Evolutionary conservation across 2,888 invertebrate genomes (phyloP).

Genomic region (Prenolepis imparis): DNA sequence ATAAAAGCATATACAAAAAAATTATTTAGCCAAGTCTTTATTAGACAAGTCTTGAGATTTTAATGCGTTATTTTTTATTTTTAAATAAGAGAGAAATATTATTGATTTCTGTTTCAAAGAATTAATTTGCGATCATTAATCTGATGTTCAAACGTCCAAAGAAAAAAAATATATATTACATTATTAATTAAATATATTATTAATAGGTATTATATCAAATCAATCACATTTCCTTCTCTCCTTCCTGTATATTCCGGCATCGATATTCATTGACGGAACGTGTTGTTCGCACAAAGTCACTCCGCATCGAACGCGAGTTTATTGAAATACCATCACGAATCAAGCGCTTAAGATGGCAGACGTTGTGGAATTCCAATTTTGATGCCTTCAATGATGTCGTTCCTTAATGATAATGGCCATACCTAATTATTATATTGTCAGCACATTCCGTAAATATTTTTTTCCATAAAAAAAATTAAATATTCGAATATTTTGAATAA

Average conservation of each 20-base stretch:
- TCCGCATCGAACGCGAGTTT: conserved; percentile 70
- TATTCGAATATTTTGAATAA: conserved; percentile 34
- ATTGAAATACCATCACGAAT: conserved; percentile 84
- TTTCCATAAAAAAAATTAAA: conserved; percentile 42
- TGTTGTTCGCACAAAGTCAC: conserved; percentile 53
- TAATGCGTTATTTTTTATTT: too few species aligned
- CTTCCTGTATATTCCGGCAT: background rate
- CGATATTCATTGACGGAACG: conserved; percentile 28
- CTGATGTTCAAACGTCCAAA: background rate
- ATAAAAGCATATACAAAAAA: too few species aligned
- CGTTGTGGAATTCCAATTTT: conserved; percentile 83
- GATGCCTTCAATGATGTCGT: conserved; percentile 70
- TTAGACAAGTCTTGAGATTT: too few species aligned
- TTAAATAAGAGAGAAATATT: background rate
- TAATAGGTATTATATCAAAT: background rate
- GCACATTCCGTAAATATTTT: conserved; percentile 58
- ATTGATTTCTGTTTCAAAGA: background rate
- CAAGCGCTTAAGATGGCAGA: conserved; percentile 78
- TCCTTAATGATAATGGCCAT: conserved; percentile 75
- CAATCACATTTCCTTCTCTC: background rate
- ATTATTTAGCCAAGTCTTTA: too few species aligned
- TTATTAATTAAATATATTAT: too few species aligned
- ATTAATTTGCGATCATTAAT: background rate
- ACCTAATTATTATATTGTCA: conserved; percentile 75
- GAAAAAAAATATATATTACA: background rate